Evolutionary conservation across 2,888 invertebrate species (phyloP), one percentile per base, ranked within the genome.

Genomic region (Tetragonisca angustula): DNA sequence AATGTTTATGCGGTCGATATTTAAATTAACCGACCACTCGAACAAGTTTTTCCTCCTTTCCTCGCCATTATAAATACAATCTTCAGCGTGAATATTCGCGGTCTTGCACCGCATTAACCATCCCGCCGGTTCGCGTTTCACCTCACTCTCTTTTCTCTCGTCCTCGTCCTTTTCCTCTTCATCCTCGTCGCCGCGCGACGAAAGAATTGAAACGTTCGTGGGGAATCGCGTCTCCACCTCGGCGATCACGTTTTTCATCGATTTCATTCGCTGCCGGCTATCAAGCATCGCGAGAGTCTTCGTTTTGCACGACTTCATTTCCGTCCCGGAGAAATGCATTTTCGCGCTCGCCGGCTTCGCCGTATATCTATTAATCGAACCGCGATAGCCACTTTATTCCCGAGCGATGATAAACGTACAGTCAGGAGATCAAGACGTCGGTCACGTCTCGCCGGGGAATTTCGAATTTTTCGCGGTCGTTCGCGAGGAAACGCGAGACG

Each of bases 1-100:
- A 52, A 85, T 81, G 75, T 85, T 81, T 85, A 79, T 71, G 84
- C 78, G 84, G 54, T 73, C 72, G 73, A 85, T 85, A 85, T 85
- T 85, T 84, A 85, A 85, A 85, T 85, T 78, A 84, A 84, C 76
- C 76, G 73, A 52, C 56, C 64, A 54, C 69, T 72, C 73, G 78
- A 81, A 81, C 78, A 78, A 68, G 56, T 82, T 82, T 78, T 78
- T 72, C 78, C 84, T 84, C 81, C 81, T 78, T 67, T 50, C 27
- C 50, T 54, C 67, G 32, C 50, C n/a, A 61, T 75, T 74, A 74
- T 75, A 78, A 78, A 84, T 82, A 84, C 81, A 77, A 77, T 81
- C 70, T 70, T 5, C 43, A 32, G 65, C 59, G 69, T 36, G 76
- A 83, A 72, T 76, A 76, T 81, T 76, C 73, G 76, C 68, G 73